Base-by-base conservation (phyloP, 2,113 vertebrate genomes). In the Crypturellus undulatus region DNA sequence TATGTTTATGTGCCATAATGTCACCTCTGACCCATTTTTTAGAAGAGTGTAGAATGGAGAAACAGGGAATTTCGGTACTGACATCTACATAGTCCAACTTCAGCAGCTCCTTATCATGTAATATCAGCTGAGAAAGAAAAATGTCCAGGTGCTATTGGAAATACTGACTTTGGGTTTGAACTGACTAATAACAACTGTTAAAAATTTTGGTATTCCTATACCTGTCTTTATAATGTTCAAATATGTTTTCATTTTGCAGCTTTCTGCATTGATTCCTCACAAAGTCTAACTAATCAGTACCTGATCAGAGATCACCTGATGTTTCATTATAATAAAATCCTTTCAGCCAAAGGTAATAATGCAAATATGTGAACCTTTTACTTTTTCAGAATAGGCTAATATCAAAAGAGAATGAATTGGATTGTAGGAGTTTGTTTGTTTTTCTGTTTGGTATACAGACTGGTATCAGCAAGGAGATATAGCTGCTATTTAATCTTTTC, bases 271-370 rank as follows among this genome's bases (percentile, higher is more conserved):
- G 97, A 96, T 82, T 98, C 98, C n/a, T 98, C 97, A 91, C 98
- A 83, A 95, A 98, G 95, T 96, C 90, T 98, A 81, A 98, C 97
- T 36, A 97, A 94, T 77, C 98, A 99, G 73, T 98, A 98, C 89
- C 97, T 98, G 95, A 94, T 99, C 95, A 98, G 98, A 97, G 98
- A 99, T 90, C 99, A 99, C 97, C 99, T 99, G 99, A 62, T 99
- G 92, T 98, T 98, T 96, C 99, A 99, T 97, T 99, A 99, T 96
- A 99, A 98, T 97, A 99, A 98, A 97, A 97, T 99, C 90, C 98
- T 99, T 97, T 98, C 98, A 72, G 99, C 99, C 87, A 99, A 99
- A 99, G 99, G 99, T 99, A 98, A 98, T 97, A 84, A 86, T 21
- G 12, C 89, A 7, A 64, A 69, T 75, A 9, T 81, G n/a, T 89